These are phyloP conservation scores for Carassius carassius DNA, from an alignment of 2,113 vertebrate species.

Conservation along the genomic window DNA sequence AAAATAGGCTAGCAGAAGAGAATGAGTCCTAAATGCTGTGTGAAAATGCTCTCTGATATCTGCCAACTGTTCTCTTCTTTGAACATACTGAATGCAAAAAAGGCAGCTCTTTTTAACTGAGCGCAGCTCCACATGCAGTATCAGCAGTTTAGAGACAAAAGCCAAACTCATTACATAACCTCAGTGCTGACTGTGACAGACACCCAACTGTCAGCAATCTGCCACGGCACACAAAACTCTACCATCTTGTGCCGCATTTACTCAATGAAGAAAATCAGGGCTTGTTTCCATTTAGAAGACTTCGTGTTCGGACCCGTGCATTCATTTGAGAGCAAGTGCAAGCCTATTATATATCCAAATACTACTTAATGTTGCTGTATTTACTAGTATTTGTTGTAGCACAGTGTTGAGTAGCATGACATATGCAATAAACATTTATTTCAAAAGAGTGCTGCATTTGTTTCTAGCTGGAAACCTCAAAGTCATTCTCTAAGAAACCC, in stretches of 20 bases:
- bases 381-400: background rate
- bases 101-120: slow-evolving; percentile 8
- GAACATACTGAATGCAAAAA: background rate
- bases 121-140: slow-evolving; percentile 27
- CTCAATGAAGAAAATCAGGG: background rate
- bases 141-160: slow-evolving; percentile 45
- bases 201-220: slow-evolving; percentile 46
- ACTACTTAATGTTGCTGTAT: background rate
- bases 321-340: background rate
- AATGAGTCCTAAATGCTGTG: background rate
- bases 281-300: background rate
- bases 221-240: slow-evolving; percentile 10
- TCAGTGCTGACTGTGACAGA: slow-evolving; percentile 25
- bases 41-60: background rate
- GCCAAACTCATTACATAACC: slow-evolving; percentile 45
- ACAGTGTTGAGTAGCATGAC: background rate
- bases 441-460: background rate
- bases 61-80: background rate
- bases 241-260: slow-evolving; percentile 4
- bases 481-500: background rate
- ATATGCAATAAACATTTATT: background rate
- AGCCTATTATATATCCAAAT: background rate
- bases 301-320: background rate
- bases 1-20: slow-evolving; percentile 10
- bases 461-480: background rate